Conservation (phyloP, 2,888 invertebrate species). For the Octodonta nipae region DNA sequence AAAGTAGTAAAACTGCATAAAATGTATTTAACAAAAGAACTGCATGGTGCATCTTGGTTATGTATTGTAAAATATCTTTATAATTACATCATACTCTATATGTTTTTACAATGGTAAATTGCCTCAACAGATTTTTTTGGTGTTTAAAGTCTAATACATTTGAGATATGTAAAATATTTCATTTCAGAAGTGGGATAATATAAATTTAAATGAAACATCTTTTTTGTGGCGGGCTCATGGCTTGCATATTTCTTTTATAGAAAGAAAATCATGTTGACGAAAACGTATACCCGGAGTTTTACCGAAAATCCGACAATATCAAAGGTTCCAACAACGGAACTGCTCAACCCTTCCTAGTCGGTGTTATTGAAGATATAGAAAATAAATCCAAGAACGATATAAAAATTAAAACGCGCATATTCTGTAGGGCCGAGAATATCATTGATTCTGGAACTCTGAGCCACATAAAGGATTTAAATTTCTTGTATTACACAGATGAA, state of each 20-base stretch:
- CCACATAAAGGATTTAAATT: conserved; percentile 54
- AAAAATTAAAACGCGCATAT: conserved; percentile 50
- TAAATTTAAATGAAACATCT: too few relatives aligned
- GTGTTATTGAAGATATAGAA: conserved; percentile 50
- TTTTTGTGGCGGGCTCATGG: too few relatives aligned
- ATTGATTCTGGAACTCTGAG: conserved; percentile 41
- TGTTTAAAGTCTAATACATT: too few relatives aligned
- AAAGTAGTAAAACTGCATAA: too few relatives aligned
- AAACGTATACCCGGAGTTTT: conserved; percentile 65
- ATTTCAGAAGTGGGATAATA: too few relatives aligned
- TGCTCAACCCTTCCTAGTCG: conserved; percentile 64
- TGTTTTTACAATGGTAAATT: too few relatives aligned
- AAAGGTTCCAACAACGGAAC: conserved; percentile 61
- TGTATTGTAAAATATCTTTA: too few relatives aligned
- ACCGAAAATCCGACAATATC: conserved; percentile 57
- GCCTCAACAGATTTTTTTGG: too few relatives aligned
- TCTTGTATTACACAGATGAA: conserved; percentile 67
- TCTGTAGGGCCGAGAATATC: conserved; percentile 67
- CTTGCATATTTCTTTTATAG: conserved; percentile 10
- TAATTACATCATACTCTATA: too few relatives aligned
- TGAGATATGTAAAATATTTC: too few relatives aligned
- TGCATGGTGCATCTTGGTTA: too few relatives aligned
- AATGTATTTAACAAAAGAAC: too few relatives aligned
- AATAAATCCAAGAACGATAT: conserved; percentile 36
- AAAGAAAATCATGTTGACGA: conserved; percentile 48